Evolutionary conservation across 2,888 invertebrate genomes (phyloP), one percentile per base, ranked within the genome.

Genomic region (Drosophila lacicola): DNA sequence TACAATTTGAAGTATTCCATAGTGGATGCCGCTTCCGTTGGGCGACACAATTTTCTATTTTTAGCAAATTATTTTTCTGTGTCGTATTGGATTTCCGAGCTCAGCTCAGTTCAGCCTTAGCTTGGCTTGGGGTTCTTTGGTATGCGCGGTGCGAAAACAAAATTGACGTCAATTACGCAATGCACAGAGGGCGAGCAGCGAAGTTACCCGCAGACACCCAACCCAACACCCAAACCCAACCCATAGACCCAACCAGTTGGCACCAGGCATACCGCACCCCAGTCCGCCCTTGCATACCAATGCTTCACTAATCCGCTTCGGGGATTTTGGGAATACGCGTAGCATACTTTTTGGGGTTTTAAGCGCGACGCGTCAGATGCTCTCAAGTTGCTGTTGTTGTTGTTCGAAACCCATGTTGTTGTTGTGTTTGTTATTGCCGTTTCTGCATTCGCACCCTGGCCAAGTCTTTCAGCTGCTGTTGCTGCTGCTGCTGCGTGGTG

Each of bases 161-260:
- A 92, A 92, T 92, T 92, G 92, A 92, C 92, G 92, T 91, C 92
- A 92, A 92, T 92, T 92, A 92, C 92, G 90, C 91, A 90, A 83
- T 90, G 83, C 88, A 90, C 90, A 82, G 88, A 84, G 36, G 54
- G 80, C 21, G 55, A 9, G 49, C 60, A 25, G 54, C 42, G 41
- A 42, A 42, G 42, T 42, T 42, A 42, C 54, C 54, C 60, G 11
- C 21, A 64, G 49, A 39, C 39, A 42, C 47, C 21, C 29, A 8
- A 39, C 39, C 44, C n/a, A 14, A 45, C 11, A 42, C 29, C n/a
- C 19, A 21, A 25, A 34, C 10, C 58, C 17, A 11, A n/a, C 19
- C 37, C 42, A 21, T 11, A 55, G 13, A 17, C 10, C 42, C 60
- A 64, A 77, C 77, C 77, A 78, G 78, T 78, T 77, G 78, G 60